Evolutionary conservation across 2,888 invertebrate species (phyloP).

Genomic region (Tineola bisselliella): DNA sequence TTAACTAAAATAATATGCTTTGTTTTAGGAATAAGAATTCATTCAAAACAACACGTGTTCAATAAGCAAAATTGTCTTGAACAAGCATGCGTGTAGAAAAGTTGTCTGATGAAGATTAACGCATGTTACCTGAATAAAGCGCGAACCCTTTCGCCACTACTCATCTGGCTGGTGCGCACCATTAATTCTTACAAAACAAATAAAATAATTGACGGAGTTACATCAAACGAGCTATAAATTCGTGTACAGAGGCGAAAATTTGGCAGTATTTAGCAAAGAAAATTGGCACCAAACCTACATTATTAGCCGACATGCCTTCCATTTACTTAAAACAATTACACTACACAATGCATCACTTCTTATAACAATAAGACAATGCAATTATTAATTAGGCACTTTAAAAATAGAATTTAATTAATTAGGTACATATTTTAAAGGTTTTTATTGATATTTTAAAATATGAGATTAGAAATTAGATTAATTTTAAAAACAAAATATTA

Average conservation of each 20-base stretch:
- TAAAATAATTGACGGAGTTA: slow-evolving; percentile 16
- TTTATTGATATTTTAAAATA: no score
- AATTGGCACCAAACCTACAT: slow-evolving; percentile 8
- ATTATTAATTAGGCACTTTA: no score
- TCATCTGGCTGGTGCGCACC: slow-evolving; percentile 15
- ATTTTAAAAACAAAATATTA: no score
- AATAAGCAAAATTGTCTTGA: slow-evolving; percentile 28
- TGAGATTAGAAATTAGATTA: no score
- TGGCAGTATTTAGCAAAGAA: slow-evolving; percentile 33
- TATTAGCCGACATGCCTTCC: slow-evolving; percentile 5
- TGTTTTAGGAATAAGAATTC: no score
- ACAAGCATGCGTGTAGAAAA: background rate
- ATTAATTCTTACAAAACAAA: slow-evolving; percentile 19
- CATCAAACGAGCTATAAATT: slow-evolving; percentile 32
- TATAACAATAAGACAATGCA: background rate
- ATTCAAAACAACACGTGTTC: slow-evolving; percentile 49
- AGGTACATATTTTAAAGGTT: background rate
- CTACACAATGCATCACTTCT: no score
- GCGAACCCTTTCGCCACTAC: slow-evolving; percentile 14
- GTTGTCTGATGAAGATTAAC: background rate
- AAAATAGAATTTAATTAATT: no score
- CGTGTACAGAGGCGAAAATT: slow-evolving; percentile 29
- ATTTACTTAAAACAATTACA: background rate
- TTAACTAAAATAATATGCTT: no score
- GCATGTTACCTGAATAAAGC: background rate